Base-by-base conservation (phyloP, 2,888 invertebrate species). In the Arctia plantaginis region DNA sequence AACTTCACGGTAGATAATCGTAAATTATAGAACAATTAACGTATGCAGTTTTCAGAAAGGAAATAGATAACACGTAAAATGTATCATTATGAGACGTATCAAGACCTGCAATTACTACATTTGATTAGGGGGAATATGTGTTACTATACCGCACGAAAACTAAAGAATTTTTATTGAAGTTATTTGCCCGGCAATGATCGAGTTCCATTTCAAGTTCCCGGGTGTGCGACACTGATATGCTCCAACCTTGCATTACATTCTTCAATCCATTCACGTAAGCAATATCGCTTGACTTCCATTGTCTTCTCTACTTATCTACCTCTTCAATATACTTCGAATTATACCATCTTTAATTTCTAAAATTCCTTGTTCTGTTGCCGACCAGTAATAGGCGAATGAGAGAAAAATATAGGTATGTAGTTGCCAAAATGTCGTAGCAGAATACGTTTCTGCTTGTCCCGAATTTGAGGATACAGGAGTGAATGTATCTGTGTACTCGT, bases 1-100 rank as follows among this genome's bases (percentile, higher is more conserved):
- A 64, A 41, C 7, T 64, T 71, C 67, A 27, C 44, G 66, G 13
- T 18, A 35, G 15, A 0, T 67, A 27, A 44, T 67, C 30, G 2
- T 67, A 44, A 44, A 67, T 64, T 44, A 67, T 67, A 67, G 44
- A 55, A 55, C 51, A n/a, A 55, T n/a, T 27, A n/a, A 27, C 73
- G 64, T 33, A 33, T 64, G 7, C 20, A 33, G 33, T 33, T 64
- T 64, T 30, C 6, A 15, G 20, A 18, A 64, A 30, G 20, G 20
- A 20, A 39, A 66, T 66, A 66, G n/a, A 39, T 39, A 39, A 35
- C 35, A 39, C n/a, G n/a, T 39, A n/a, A 35, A 66, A 39, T 35
- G 23, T n/a, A n/a, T n/a, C 10, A 64, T 66, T 66, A 66, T 23
- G 23, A 66, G 7, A 18, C 35, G 10, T 35, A 66, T 65, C 39